Conservation (phyloP, 2,888 invertebrate species). For the Dynastes maya region DNA sequence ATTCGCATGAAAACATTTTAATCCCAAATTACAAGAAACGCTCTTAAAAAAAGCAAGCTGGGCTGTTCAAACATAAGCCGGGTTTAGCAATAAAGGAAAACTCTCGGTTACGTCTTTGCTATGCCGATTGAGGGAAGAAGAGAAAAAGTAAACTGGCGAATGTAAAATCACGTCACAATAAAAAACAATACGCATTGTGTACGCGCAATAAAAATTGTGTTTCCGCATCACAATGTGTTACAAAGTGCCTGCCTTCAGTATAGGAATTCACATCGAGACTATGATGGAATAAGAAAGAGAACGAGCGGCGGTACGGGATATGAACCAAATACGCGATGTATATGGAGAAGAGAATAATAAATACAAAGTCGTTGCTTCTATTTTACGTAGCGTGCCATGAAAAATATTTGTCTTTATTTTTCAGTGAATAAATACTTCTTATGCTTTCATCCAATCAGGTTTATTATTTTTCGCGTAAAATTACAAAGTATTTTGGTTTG, state of each 20-base stretch:
- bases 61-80: conserved; percentile 2
- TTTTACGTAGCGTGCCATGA: conserved; percentile 18
- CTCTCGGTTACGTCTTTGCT: conserved; percentile 7
- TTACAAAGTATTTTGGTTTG: neutral
- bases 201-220: conserved; percentile 46
- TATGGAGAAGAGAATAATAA: conserved; percentile 33
- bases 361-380: conserved; percentile 17
- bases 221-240: conserved; percentile 57
- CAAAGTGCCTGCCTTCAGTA: conserved; percentile 53
- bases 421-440: conserved; percentile 6
- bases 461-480: neutral
- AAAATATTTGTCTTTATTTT: neutral
- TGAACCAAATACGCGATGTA: conserved; percentile 20
- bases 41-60: conserved; percentile 25
- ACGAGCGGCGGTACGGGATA: conserved; percentile 20
- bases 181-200: conserved; percentile 46
- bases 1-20: conserved; percentile 38
- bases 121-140: conserved; percentile 8
- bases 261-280: conserved; percentile 56
- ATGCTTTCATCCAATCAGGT: neutral
- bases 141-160: conserved; percentile 24
- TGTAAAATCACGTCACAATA: conserved; percentile 45
- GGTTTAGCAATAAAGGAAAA: conserved; percentile 1
- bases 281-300: conserved; percentile 53
- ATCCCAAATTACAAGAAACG: conserved; percentile 41